These are phyloP conservation scores for Drosophila tristis DNA, from an alignment of 1,140 invertebrate species.

Conservation along the genomic window DNA sequence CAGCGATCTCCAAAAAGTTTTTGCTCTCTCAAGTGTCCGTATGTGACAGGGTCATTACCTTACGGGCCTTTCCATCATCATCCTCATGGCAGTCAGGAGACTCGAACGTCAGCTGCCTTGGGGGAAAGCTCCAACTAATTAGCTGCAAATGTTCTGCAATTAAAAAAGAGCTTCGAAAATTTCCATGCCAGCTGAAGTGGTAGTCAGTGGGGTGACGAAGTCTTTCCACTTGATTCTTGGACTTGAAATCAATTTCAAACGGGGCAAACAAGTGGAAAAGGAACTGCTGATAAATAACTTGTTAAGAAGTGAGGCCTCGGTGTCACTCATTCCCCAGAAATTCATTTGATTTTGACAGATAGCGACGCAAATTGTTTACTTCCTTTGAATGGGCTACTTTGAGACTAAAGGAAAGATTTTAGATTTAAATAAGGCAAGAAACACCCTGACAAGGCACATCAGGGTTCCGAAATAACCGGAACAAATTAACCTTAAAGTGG, in stretches of 20 bases:
- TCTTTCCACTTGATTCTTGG: constrained; percentile 23
- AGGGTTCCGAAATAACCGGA: no score
- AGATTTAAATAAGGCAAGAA: no score
- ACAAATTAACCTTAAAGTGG: no score
- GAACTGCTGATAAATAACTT: constrained; percentile 39
- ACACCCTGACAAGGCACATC: no score
- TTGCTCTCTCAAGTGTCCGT: constrained; percentile 21
- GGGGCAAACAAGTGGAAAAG: constrained; percentile 45
- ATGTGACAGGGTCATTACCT: constrained; percentile 45
- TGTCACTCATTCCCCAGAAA: no score
- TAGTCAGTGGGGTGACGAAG: constrained; percentile 23
- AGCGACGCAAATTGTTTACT: no score
- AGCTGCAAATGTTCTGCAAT: constrained; percentile 65
- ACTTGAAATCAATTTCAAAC: constrained; percentile 33
- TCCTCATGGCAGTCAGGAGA: neutral
- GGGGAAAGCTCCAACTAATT: constrained; percentile 47
- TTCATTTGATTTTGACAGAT: no score
- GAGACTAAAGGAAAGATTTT: no score
- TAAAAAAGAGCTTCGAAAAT: constrained; percentile 52
- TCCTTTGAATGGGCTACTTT: no score
- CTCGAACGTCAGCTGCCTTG: neutral
- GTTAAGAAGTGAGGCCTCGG: no score
- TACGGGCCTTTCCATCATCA: neutral
- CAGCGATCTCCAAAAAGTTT: constrained; percentile 58
- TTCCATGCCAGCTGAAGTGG: constrained; percentile 36